Percentiles rank a stretch among this genome's conserved stretches.
Evolutionary conservation across 2,888 invertebrate genomes (phyloP).

Genomic region (Temnothorax ravouxi): DNA sequence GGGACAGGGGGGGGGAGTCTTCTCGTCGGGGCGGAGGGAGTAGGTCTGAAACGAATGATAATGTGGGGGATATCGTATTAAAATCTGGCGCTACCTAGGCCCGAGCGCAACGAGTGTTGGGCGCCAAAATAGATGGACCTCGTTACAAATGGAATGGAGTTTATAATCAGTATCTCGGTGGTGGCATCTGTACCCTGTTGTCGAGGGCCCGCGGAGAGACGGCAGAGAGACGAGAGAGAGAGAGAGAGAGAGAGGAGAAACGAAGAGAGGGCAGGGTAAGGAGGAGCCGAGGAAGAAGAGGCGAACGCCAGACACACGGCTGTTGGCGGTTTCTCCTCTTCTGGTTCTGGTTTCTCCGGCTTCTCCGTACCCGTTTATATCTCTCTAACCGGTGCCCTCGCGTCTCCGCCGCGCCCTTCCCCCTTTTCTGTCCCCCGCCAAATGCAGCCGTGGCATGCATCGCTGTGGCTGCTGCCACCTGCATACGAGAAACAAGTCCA

Average conservation of each 20-base stretch:
- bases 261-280: constrained; percentile 35
- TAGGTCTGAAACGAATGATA: constrained; percentile 81
- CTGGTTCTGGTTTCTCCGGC: constrained; percentile 76
- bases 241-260: not conserved
- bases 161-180: constrained; percentile 85
- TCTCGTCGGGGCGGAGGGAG: not conserved
- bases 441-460: constrained; percentile 33
- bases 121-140: constrained; percentile 86
- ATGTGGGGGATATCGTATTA: constrained; percentile 82
- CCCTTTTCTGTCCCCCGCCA: constrained; percentile 43
- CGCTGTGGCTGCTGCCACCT: constrained; percentile 78
- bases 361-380: constrained; percentile 85
- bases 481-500: constrained; percentile 82
- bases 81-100: constrained; percentile 83
- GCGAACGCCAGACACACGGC: constrained; percentile 46
- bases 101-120: constrained; percentile 77
- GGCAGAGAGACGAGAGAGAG: constrained; percentile 35
- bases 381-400: constrained; percentile 74
- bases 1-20: constrained; percentile 8
- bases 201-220: constrained; percentile 63
- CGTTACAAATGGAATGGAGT: constrained; percentile 86
- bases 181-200: constrained; percentile 82
- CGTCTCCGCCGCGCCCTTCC: constrained; percentile 33
- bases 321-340: constrained; percentile 72
- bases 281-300: constrained; percentile 47